Conservation (phyloP, 2,888 invertebrate genomes). For the Epinotia bilunana region DNA sequence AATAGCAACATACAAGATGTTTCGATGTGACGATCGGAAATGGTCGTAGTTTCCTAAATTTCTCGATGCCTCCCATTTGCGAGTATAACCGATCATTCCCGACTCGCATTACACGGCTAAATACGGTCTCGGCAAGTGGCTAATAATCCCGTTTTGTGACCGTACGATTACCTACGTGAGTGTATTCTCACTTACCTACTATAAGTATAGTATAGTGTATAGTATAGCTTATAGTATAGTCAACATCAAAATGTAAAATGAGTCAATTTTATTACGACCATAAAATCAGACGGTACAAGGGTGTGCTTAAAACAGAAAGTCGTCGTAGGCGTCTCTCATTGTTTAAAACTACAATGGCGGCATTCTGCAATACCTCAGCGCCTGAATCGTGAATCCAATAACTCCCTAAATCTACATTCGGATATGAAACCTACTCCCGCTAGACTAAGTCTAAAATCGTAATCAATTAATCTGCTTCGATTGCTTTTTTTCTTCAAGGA, state of each 20-base stretch:
- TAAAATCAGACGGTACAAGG: conserved; percentile 53
- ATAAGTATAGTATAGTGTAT: too few relatives aligned
- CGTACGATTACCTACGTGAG: too few relatives aligned
- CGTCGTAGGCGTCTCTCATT: conserved; percentile 74
- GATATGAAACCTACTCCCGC: not conserved
- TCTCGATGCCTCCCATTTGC: too few relatives aligned
- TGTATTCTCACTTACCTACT: not conserved
- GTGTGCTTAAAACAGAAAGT: conserved; percentile 63
- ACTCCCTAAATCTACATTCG: not conserved
- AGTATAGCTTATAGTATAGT: too few relatives aligned
- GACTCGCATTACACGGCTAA: too few relatives aligned
- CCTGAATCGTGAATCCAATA: conserved; percentile 49
- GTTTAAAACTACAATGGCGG: conserved; percentile 73
- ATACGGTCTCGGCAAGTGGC: too few relatives aligned
- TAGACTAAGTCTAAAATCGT: not conserved
- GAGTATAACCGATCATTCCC: too few relatives aligned
- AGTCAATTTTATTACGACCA: conserved; percentile 12
- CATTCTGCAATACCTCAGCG: conserved; percentile 68
- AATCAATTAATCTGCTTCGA: not conserved
- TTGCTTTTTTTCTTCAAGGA: not conserved
- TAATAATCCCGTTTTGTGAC: too few relatives aligned
- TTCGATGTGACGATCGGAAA: too few relatives aligned
- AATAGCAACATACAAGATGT: too few relatives aligned
- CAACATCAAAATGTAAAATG: not conserved
- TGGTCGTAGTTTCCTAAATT: too few relatives aligned